Evolutionary conservation across 2,888 invertebrate species (phyloP).

Genomic region (Eretmocerus hayati): DNA sequence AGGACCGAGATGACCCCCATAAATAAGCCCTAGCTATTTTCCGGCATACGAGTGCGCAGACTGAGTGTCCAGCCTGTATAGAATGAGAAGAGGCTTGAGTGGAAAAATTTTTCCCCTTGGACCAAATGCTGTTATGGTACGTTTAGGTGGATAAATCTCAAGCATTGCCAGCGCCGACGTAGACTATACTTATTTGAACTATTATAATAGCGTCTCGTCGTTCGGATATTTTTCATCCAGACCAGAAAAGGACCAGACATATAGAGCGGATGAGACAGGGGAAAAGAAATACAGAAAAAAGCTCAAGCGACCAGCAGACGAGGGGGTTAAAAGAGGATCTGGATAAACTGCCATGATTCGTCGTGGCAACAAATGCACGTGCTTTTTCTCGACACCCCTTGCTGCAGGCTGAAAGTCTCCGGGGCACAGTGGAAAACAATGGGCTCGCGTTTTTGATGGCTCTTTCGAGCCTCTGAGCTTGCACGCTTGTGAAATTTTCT

Average conservation of each 20-base stretch:
- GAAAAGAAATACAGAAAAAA: too few relatives aligned
- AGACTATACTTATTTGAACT: conserved; percentile 15
- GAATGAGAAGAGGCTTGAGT: background rate
- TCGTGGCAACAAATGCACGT: too few relatives aligned
- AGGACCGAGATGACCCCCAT: conserved; percentile 1
- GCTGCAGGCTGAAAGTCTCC: too few relatives aligned
- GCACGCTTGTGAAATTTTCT: too few relatives aligned
- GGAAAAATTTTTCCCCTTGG: background rate
- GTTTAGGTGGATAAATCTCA: conserved; percentile 13
- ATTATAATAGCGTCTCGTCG: conserved; percentile 12
- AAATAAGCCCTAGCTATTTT: conserved; percentile 7
- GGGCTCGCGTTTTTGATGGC: too few relatives aligned
- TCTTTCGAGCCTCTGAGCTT: too few relatives aligned
- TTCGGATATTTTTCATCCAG: conserved; percentile 10
- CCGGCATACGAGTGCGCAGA: background rate
- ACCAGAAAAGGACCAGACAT: background rate
- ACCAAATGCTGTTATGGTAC: background rate
- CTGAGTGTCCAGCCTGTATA: too few relatives aligned
- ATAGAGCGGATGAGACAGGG: background rate
- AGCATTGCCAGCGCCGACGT: conserved; percentile 6
- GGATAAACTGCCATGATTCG: too few relatives aligned
- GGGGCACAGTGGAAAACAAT: too few relatives aligned
- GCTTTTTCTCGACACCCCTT: too few relatives aligned
- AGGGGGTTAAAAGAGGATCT: too few relatives aligned
- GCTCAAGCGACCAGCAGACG: too few relatives aligned